Evolutionary conservation across 2,888 invertebrate genomes (phyloP).

Genomic region (Nephrotoma appendiculata): DNA sequence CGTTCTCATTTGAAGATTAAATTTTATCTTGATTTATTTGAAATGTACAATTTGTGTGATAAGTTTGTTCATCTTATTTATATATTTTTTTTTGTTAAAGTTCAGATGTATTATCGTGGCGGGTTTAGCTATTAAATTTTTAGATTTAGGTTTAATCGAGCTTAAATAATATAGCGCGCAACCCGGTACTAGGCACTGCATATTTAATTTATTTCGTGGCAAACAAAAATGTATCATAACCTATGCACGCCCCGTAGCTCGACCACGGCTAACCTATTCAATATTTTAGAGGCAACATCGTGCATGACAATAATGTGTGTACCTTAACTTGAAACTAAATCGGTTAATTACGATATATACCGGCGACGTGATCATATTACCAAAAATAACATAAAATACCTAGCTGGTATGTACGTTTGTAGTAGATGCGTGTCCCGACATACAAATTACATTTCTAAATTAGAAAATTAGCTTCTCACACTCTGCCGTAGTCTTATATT

Average conservation of each 20-base stretch:
- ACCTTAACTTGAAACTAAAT: background rate
- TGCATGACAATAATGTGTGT: background rate
- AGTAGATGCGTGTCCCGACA: background rate
- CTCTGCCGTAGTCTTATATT: background rate
- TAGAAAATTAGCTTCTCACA: background rate
- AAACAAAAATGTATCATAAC: background rate
- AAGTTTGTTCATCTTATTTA: background rate
- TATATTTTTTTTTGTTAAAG: background rate
- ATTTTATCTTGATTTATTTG: background rate
- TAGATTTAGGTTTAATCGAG: background rate
- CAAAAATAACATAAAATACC: background rate
- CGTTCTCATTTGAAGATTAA: background rate
- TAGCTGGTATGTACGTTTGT: background rate
- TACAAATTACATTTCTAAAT: background rate
- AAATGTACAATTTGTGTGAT: background rate
- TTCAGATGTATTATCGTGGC: background rate
- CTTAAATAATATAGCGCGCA: no score
- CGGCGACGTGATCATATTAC: background rate
- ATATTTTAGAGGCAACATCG: background rate
- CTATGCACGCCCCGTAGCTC: background rate
- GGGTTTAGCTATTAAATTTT: background rate
- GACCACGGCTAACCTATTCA: background rate
- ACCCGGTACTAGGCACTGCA: no score
- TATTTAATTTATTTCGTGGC: no score
- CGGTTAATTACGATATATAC: background rate